Evolutionary conservation across 2,797 vertebrate species (phyloP).

Genomic region (Gouania willdenowi): DNA sequence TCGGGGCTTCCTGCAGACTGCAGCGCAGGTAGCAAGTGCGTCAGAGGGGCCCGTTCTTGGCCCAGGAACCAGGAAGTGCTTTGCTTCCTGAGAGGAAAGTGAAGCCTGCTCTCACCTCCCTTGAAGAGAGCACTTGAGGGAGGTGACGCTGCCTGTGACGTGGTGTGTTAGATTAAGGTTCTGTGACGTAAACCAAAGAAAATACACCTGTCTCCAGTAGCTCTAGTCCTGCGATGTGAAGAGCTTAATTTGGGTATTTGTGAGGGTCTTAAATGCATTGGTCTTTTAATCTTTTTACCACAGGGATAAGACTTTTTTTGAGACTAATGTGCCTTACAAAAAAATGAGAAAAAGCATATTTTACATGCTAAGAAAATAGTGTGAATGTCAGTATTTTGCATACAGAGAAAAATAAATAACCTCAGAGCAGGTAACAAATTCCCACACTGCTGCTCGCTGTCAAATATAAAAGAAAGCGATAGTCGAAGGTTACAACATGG

Average conservation of each 20-base stretch:
- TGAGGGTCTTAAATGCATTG: too few relatives aligned
- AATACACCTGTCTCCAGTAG: slow-evolving; percentile 5
- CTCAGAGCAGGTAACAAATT: slow-evolving; percentile 15
- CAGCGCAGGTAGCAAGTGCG: slow-evolving; percentile 45
- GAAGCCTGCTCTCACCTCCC: slow-evolving; percentile 12
- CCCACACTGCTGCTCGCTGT: slow-evolving; percentile 5
- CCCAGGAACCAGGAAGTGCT: slow-evolving; percentile 2
- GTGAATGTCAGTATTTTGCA: slow-evolving; percentile 3
- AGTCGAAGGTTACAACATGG: slow-evolving; percentile 18
- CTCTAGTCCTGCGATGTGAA: neutral
- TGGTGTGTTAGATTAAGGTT: slow-evolving; percentile 32
- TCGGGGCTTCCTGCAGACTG: slow-evolving; percentile 56
- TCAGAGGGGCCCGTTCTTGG: slow-evolving; percentile 48
- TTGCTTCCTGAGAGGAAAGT: slow-evolving; percentile 15
- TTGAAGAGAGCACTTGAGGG: slow-evolving; percentile 13
- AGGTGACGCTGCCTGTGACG: slow-evolving; percentile 10
- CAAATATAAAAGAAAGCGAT: slow-evolving; percentile 19
- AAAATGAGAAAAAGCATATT: neutral
- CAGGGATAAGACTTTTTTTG: too few relatives aligned
- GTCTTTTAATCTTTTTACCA: too few relatives aligned
- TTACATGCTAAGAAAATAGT: neutral
- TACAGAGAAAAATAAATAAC: neutral
- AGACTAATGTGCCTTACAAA: too few relatives aligned
- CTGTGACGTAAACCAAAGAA: slow-evolving; percentile 32
- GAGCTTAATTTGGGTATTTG: neutral